phyloP scores from a whole-genome alignment of 1,140 invertebrate species.

The Aphidius ervi region DNA sequence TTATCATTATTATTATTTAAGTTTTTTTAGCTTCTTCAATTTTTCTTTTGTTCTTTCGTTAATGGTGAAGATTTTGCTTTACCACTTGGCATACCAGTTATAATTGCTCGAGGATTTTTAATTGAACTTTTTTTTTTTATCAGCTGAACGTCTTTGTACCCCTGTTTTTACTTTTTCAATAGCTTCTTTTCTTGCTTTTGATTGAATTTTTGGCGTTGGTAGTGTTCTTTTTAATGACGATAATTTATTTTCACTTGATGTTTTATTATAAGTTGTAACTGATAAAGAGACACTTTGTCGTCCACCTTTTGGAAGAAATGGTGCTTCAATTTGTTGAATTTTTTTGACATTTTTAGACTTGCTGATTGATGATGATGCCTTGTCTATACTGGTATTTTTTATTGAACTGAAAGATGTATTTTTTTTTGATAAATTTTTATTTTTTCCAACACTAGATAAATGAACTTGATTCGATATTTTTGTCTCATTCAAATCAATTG shows the following conservation, averaged over 20 bases:
- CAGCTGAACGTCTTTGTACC: too few relatives aligned
- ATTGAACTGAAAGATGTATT: too few relatives aligned
- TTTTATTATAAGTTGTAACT: background rate
- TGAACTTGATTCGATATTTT: too few relatives aligned
- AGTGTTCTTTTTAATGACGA: background rate
- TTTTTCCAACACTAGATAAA: too few relatives aligned
- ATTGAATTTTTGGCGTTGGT: conserved; percentile 3
- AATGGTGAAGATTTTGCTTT: too few relatives aligned
- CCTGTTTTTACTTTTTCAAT: background rate
- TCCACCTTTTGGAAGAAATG: conserved; percentile 16
- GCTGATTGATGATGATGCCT: background rate
- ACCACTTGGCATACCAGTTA: too few relatives aligned
- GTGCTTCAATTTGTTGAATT: conserved; percentile 19
- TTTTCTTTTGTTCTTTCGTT: conserved; percentile 16
- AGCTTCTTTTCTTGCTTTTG: background rate
- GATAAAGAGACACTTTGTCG: conserved; percentile 1
- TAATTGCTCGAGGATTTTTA: too few relatives aligned
- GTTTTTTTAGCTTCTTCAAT: conserved; percentile 28
- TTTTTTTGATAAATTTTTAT: too few relatives aligned
- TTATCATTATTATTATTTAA: background rate
- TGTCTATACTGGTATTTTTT: background rate
- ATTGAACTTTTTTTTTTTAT: too few relatives aligned
- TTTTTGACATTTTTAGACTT: conserved; percentile 7
- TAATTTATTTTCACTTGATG: background rate
- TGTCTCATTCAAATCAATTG: too few relatives aligned